These are phyloP conservation scores for Xestia ashworthii DNA, from an alignment of 2,888 invertebrate species.

Conservation along the genomic window DNA sequence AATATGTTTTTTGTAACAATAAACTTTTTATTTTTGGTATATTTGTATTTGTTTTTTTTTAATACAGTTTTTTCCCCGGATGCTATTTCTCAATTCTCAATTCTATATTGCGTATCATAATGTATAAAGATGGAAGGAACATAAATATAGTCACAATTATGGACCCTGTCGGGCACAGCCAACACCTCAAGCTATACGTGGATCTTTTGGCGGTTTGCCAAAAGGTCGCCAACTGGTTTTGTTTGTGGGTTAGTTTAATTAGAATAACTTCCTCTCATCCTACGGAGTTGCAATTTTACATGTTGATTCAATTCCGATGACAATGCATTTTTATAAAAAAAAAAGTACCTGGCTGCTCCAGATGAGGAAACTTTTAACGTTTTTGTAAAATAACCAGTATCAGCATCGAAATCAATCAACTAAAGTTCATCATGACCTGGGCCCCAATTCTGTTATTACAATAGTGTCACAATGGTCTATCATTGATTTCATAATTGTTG, in stretches of 20 bases:
- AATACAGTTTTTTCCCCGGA: no score
- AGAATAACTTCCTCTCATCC: no score
- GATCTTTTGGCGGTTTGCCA: neutral
- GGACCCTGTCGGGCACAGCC: no score
- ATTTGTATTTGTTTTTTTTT: conserved; percentile 20
- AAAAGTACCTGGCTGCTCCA: neutral
- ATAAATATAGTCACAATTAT: no score
- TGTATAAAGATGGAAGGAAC: no score
- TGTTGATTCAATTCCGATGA: neutral
- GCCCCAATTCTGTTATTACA: no score
- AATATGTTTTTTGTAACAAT: conserved; percentile 62
- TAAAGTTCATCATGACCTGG: neutral
- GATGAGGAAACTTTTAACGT: neutral
- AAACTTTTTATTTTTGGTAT: conserved; percentile 65
- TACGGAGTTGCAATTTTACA: neutral
- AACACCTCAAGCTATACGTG: neutral
- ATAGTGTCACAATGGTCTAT: no score
- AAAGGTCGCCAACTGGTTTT: neutral
- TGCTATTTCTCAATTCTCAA: no score
- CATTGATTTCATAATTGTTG: no score
- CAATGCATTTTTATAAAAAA: neutral
- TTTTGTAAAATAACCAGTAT: neutral
- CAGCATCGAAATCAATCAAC: neutral
- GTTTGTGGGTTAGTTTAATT: neutral
- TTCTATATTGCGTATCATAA: no score